These are phyloP conservation scores for Hipposideros larvatus DNA, from an alignment of 2,797 vertebrate species.

Conservation along the genomic window DNA sequence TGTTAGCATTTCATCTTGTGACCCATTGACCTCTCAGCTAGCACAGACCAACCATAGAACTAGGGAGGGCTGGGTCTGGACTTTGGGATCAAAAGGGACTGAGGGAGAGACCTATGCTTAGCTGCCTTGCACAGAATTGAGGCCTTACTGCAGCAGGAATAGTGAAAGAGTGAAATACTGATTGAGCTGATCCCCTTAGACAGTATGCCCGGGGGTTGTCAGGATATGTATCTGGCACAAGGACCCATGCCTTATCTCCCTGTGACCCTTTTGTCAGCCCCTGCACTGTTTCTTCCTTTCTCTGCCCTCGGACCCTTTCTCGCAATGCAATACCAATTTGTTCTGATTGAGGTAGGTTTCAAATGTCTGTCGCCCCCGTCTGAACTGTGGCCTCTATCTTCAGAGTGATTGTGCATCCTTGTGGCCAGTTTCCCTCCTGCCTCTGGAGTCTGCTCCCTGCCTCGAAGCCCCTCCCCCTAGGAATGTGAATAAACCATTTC, in stretches of 20 bases:
- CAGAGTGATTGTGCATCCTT: constrained; percentile 79
- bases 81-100: not conserved
- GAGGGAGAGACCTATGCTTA: not conserved
- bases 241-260: not conserved
- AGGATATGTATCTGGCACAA: not conserved
- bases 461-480: constrained; percentile 75
- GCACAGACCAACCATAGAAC: not conserved
- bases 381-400: constrained; percentile 41
- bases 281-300: constrained; percentile 45
- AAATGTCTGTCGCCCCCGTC: not conserved
- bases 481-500: constrained; percentile 81
- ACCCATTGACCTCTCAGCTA: not conserved
- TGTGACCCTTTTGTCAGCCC: not conserved
- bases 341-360: not conserved
- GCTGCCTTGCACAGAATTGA: not conserved
- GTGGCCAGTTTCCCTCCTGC: constrained; percentile 83
- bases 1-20: constrained; percentile 46
- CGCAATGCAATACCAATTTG: not conserved
- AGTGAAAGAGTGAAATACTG: not conserved
- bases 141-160: not conserved
- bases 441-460: constrained; percentile 82
- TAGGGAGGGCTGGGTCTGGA: not conserved
- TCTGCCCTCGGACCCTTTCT: not conserved
- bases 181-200: not conserved
- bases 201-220: not conserved